A percentile compares a stretch with the other conserved stretches of the same genome.
Conservation (phyloP, 2,797 vertebrate genomes). For the Euthynnus affinis region DNA sequence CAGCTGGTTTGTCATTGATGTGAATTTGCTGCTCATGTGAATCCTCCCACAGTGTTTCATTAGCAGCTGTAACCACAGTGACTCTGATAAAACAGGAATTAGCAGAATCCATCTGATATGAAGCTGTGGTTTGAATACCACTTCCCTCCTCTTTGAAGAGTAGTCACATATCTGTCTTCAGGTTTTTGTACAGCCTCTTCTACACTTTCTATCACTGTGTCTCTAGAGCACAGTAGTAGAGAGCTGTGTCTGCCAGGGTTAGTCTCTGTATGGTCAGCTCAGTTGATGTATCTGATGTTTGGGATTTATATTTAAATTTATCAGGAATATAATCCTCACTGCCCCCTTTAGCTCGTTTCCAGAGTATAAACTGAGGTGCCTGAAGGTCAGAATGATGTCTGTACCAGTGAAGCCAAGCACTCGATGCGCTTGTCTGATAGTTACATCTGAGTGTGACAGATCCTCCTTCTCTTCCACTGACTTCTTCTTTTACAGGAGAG, state of each 20-base stretch:
- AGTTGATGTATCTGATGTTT: neutral
- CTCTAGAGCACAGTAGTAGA: conserved; percentile 59
- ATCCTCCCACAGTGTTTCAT: too few species aligned
- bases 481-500: neutral
- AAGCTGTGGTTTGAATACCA: too few species aligned
- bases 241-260: conserved; percentile 52
- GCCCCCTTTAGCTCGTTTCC: neutral
- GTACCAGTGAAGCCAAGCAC: neutral
- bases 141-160: too few species aligned
- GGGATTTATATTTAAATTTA: accelerated
- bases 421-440: accelerated
- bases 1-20: too few species aligned
- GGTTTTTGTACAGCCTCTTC: too few species aligned
- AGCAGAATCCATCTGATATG: too few species aligned
- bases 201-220: too few species aligned
- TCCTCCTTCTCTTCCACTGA: neutral
- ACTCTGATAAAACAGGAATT: too few species aligned
- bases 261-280: neutral
- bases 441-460: neutral
- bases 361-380: neutral
- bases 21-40: too few species aligned
- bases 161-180: too few species aligned
- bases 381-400: neutral
- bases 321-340: neutral
- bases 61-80: too few species aligned